Evolutionary conservation across 2,113 vertebrate genomes (phyloP).

Genomic region (Seriola quinqueradiata): DNA sequence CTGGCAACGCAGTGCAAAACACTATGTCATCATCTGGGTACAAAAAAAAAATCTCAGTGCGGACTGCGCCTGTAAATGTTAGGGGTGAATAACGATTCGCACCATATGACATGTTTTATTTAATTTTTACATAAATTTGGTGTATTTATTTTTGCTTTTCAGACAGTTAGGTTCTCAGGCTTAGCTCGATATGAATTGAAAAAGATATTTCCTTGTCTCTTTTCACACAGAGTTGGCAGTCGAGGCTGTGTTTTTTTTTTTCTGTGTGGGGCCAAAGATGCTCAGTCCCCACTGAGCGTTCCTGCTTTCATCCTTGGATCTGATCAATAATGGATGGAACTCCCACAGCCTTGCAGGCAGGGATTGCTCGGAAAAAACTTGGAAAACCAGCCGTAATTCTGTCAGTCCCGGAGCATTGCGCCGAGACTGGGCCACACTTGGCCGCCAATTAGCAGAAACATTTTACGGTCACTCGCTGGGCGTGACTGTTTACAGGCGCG

Average conservation of each 20-base stretch:
- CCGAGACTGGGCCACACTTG: slow-evolving; percentile 54
- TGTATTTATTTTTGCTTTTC: slow-evolving; percentile 38
- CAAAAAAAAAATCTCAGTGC: slow-evolving; percentile 33
- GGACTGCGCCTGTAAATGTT: slow-evolving; percentile 35
- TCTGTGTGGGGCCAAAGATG: slow-evolving; percentile 75
- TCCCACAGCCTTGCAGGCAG: slow-evolving; percentile 76
- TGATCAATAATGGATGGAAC: slow-evolving; percentile 85
- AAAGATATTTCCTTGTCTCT: slow-evolving; percentile 60
- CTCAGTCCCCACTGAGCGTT: slow-evolving; percentile 74
- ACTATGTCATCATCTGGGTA: slow-evolving; percentile 69
- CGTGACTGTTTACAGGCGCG: slow-evolving; percentile 59
- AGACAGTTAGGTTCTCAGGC: slow-evolving; percentile 16
- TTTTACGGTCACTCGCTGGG: slow-evolving; percentile 71
- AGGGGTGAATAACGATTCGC: slow-evolving; percentile 42
- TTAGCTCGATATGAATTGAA: slow-evolving; percentile 42
- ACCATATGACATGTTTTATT: slow-evolving; percentile 23
- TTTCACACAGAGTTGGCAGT: slow-evolving; percentile 63
- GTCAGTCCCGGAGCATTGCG: slow-evolving; percentile 55
- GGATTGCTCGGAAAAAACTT: slow-evolving; percentile 68
- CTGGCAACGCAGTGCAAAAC: slow-evolving; percentile 52
- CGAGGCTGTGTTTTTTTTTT: slow-evolving; percentile 58
- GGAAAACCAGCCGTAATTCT: slow-evolving; percentile 69
- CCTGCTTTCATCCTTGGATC: slow-evolving; percentile 79
- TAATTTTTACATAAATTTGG: not conserved
- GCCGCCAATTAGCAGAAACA: slow-evolving; percentile 80